Evolutionary conservation across 2,113 vertebrate genomes (phyloP).

Genomic region (Dicrurus megarhynchus): DNA sequence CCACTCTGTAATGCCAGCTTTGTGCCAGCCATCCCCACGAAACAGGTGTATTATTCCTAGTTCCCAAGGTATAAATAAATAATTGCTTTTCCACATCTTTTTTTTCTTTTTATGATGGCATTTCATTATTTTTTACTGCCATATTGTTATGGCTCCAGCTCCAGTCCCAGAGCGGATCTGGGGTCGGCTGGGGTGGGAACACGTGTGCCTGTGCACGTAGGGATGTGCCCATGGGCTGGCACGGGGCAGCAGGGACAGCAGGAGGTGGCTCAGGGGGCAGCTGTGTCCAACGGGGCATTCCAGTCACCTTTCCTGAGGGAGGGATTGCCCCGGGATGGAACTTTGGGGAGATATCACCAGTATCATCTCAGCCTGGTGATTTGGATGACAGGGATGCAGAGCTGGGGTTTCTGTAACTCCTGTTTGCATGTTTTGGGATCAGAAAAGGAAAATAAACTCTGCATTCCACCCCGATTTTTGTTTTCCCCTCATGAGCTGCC

Average conservation of each 20-base stretch:
- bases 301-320: not conserved
- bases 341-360: rapidly evolving
- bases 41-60: slow-evolving; percentile 79
- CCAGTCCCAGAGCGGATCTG: not conserved
- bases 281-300: rapidly evolving
- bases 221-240: not conserved
- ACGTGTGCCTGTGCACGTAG: not conserved
- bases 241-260: not conserved
- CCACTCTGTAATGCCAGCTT: slow-evolving; percentile 69
- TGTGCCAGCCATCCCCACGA: slow-evolving; percentile 60
- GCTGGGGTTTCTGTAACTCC: rapidly evolving
- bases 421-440: rapidly evolving
- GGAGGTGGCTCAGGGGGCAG: not conserved
- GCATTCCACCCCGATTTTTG: rapidly evolving
- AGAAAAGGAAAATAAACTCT: not conserved
- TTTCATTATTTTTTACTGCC: slow-evolving; percentile 77
- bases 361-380: rapidly evolving
- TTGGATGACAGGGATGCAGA: not conserved
- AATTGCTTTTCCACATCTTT: slow-evolving; percentile 67
- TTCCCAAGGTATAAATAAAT: slow-evolving; percentile 72
- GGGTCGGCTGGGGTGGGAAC: not conserved
- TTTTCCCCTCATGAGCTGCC: not conserved
- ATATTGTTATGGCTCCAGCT: slow-evolving; percentile 52
- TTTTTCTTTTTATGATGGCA: slow-evolving; percentile 63
- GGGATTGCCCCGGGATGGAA: not conserved